Base-by-base conservation (phyloP, 1,140 invertebrate genomes). In the Contarinia nasturtii region DNA sequence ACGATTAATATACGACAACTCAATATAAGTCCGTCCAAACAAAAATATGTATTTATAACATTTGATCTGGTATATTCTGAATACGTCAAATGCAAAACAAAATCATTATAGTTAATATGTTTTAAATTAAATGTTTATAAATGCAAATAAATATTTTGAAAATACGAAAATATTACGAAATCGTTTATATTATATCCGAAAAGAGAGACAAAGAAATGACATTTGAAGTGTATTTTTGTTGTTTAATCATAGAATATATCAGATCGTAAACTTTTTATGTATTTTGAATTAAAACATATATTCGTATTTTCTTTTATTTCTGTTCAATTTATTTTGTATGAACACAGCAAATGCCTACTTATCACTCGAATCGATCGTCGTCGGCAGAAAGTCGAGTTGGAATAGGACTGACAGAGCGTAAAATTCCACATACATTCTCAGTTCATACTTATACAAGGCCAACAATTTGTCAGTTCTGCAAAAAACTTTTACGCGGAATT, bases 401-500 rank as follows among this genome's bases (percentile, higher is more conserved):
- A 48, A 48, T 42, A 33, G 18, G 72, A 15, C 10, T 27, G 34
- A 34, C 14, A 21, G 11, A 22, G 21, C 11, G 33, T 14, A 84
- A 84, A 60, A 89, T 92, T 57, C 89, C 91, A 33, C 90, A 96
- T 65, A 92, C 89, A 20, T 87, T 87, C 63, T 77, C 82, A 54
- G 66, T 89, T 45, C 94, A 98, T 74, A 89, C 79, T 36, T 98
- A 98, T 67, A 94, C 86, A 17, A 72, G 87, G 37, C 95, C 92
- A 17, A 98, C 95, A 1, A 82, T 97, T 12, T 98, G 95, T 64
- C 86, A 93, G 55, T 75, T 81, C 60, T 98, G 94, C 71, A 92
- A 93, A 64, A 93, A 93, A 67, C 73, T 98, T 53, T 72, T 98
- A 19, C 84, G 87, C 56, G 94, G 94, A 1, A 72, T 98, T 42